Evolutionary conservation across 2,888 invertebrate genomes (phyloP), one percentile per base, ranked within the genome.

Genomic region (Tupiocoris notatus): DNA sequence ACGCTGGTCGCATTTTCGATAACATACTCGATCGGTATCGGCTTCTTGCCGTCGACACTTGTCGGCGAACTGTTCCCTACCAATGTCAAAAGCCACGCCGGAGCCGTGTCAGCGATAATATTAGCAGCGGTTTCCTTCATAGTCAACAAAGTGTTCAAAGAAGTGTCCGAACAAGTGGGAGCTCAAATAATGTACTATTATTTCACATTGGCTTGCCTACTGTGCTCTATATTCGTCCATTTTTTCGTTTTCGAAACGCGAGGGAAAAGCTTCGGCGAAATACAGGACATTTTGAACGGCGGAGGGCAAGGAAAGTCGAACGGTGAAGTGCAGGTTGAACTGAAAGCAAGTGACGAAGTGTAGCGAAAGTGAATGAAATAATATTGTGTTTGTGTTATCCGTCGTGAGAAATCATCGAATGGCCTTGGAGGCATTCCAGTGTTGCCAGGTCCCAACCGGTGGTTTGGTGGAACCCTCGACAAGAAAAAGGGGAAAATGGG

Each of bases 1-100:
- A 88, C 88, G 0, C 84, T 89, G 0, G 82, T 89, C 59, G 83
- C 87, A n/a, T 90, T 89, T 80, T 88, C 88, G 70, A 82, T 89
- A 1, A 82, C 88, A n/a, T 88, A 88, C 68, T 87, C 88, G 0
- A 82, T 88, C 0, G 90, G 90, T 0, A 83, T 89, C 24, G 80
- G 80, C 86, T 0, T 82, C 88, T 75, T 80, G 9, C 80, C 80
- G 20, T 79, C 79, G 2, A 80, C 80, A 17, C 77, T 79, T 18
- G 79, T 80, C 23, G 79, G 79, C 0, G 80, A 80, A 75, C 78
- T 80, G 7, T 80, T 80, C 57, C 80, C 80, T 1, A 78, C 78
- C 1, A 80, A 80, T 56, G 79, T 80, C n/a, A 80, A 80, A 61
- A 79, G 80, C 70, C 78, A 79, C 61, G 80, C 80, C 7, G 78